phyloP scores from a whole-genome alignment of 2,888 invertebrate genomes.

The Dyspetes luteomarginatus region DNA sequence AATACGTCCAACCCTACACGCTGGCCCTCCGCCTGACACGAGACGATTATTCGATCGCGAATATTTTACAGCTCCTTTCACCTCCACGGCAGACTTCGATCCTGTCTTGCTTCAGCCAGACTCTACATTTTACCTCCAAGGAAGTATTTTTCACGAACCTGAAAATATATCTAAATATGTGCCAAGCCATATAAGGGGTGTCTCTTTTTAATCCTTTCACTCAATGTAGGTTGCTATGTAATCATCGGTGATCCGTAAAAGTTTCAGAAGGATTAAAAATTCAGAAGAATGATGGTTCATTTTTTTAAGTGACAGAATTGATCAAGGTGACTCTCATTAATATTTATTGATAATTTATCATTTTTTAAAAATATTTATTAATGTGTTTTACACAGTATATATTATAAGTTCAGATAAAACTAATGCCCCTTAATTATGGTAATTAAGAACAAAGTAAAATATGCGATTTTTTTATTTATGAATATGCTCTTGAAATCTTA shows the following conservation, averaged over 20 bases:
- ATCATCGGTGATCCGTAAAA: neutral
- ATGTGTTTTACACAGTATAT: too few relatives aligned
- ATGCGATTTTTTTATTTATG: too few relatives aligned
- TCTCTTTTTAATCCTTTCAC: neutral
- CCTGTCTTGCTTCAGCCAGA: neutral
- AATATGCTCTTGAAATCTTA: too few relatives aligned
- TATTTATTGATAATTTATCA: too few relatives aligned
- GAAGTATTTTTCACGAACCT: constrained; percentile 15
- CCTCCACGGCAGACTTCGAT: neutral
- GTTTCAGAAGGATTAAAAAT: too few relatives aligned
- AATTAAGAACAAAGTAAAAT: too few relatives aligned
- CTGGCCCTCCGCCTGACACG: neutral
- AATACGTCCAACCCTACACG: constrained; percentile 1
- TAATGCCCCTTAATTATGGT: too few relatives aligned
- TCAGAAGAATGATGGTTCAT: too few relatives aligned
- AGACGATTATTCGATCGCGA: constrained; percentile 33
- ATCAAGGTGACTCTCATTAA: neutral
- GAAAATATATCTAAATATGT: neutral
- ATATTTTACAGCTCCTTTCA: neutral
- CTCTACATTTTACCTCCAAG: constrained; percentile 6
- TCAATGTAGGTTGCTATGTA: neutral
- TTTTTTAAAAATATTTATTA: too few relatives aligned
- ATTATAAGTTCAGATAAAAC: too few relatives aligned
- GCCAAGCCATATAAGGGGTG: neutral
- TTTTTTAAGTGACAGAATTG: too few relatives aligned